A percentile compares a stretch with the other conserved stretches of the same genome.
Evolutionary conservation across 2,888 invertebrate species (phyloP).

Genomic region (Drosophila aldrichi): DNA sequence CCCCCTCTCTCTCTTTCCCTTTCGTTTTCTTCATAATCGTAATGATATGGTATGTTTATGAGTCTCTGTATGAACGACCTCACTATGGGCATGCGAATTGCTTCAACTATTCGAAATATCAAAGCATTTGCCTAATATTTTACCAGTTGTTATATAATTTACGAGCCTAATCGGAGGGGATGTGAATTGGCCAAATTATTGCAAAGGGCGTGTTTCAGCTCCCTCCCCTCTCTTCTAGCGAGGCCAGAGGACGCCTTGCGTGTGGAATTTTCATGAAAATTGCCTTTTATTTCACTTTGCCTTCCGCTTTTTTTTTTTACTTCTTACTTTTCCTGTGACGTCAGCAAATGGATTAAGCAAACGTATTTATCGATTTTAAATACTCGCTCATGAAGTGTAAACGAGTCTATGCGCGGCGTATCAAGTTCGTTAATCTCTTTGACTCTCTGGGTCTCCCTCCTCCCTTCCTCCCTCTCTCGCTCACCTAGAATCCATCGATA

Average conservation of each 20-base stretch:
- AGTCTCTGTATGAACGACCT: background rate
- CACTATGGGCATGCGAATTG: slow-evolving; percentile 9
- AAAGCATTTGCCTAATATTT: slow-evolving; percentile 40
- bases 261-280: slow-evolving; percentile 56
- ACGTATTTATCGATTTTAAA: slow-evolving; percentile 70
- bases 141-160: slow-evolving; percentile 55
- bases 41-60: slow-evolving; percentile 21
- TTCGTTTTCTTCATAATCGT: slow-evolving; percentile 2
- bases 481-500: background rate
- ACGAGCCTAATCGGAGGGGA: slow-evolving; percentile 19
- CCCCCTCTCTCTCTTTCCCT: background rate
- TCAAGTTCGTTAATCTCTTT: background rate
- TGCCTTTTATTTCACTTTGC: slow-evolving; percentile 51
- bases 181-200: slow-evolving; percentile 23
- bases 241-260: slow-evolving; percentile 39
- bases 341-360: slow-evolving; percentile 67
- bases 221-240: background rate
- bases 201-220: slow-evolving; percentile 22
- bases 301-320: slow-evolving; percentile 1
- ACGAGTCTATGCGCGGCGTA: background rate
- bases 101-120: slow-evolving; percentile 24
- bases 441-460: too few relatives aligned
- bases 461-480: background rate
- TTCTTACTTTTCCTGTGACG: slow-evolving; percentile 27
- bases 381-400: background rate